phyloP scores from a whole-genome alignment of 2,888 invertebrate species.

The Caenorhabditis becei region DNA sequence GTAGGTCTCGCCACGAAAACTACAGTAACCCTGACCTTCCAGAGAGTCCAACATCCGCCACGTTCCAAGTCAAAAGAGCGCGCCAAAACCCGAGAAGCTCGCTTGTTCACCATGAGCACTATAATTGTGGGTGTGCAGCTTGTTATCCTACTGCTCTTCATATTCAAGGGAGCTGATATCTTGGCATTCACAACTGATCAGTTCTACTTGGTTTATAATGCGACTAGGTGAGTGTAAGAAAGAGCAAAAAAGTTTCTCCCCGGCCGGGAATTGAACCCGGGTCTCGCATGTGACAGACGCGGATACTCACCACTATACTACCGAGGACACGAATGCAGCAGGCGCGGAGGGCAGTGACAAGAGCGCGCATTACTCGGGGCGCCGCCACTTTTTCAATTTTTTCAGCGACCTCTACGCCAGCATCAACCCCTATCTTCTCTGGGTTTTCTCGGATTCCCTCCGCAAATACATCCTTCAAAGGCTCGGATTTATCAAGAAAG shows the following conservation, averaged over 20 bases:
- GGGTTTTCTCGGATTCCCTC: conserved; percentile 49
- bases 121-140: conserved; percentile 56
- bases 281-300: conserved; percentile 73
- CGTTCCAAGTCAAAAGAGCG: conserved; percentile 16
- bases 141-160: conserved; percentile 27
- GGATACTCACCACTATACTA: conserved; percentile 73
- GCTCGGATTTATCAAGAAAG: conserved; percentile 34
- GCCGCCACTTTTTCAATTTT: neutral
- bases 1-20: neutral
- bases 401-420: conserved; percentile 56
- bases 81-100: conserved; percentile 35
- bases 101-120: conserved; percentile 54
- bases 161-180: conserved; percentile 35
- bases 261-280: conserved; percentile 72
- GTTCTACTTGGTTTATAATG: conserved; percentile 55
- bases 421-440: conserved; percentile 48
- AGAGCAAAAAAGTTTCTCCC: conserved; percentile 38
- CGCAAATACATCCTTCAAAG: conserved; percentile 45
- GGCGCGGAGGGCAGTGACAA: neutral
- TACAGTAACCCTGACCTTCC: neutral
- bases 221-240: conserved; percentile 14
- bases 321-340: conserved; percentile 46
- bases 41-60: neutral
- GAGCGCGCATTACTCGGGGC: neutral
- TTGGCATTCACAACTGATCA: conserved; percentile 40